Conservation (phyloP, 2,797 vertebrate genomes). For the Crocodylus rhombifer region DNA sequence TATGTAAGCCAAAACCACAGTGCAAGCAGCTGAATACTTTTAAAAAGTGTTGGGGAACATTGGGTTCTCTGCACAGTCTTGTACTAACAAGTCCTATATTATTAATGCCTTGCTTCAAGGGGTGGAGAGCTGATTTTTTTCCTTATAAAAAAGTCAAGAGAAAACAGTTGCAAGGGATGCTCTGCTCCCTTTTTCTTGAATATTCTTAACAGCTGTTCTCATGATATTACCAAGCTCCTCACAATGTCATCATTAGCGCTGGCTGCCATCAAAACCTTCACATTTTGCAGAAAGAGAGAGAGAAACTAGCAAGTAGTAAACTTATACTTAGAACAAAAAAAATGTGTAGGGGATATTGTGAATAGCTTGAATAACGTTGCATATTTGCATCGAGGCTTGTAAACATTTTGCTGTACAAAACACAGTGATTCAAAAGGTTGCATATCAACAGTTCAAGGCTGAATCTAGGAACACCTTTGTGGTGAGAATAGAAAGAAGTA, state of each 20-base stretch:
- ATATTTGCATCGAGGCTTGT: background rate
- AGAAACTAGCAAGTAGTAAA: fast-evolving
- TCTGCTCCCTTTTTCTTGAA: background rate
- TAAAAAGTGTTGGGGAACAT: background rate
- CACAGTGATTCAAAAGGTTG: background rate
- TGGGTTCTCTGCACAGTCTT: background rate
- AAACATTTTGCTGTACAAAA: background rate
- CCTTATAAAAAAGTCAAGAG: background rate
- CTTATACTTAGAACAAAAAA: background rate
- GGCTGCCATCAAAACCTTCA: background rate
- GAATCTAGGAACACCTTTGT: background rate
- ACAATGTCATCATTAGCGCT: too few species aligned
- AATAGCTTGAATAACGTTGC: background rate
- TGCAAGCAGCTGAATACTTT: background rate
- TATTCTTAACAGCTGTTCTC: fast-evolving
- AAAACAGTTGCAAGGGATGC: background rate
- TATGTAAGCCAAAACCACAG: too few species aligned
- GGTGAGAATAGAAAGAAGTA: background rate
- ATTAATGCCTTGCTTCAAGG: background rate
- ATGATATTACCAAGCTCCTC: fast-evolving
- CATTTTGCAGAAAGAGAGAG: background rate
- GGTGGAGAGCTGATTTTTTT: background rate
- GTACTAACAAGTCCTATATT: background rate
- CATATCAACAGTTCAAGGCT: background rate
- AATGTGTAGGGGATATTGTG: background rate